These are phyloP conservation scores for Apocrypta bakeri DNA, from an alignment of 1,140 invertebrate species.

Conservation along the genomic window DNA sequence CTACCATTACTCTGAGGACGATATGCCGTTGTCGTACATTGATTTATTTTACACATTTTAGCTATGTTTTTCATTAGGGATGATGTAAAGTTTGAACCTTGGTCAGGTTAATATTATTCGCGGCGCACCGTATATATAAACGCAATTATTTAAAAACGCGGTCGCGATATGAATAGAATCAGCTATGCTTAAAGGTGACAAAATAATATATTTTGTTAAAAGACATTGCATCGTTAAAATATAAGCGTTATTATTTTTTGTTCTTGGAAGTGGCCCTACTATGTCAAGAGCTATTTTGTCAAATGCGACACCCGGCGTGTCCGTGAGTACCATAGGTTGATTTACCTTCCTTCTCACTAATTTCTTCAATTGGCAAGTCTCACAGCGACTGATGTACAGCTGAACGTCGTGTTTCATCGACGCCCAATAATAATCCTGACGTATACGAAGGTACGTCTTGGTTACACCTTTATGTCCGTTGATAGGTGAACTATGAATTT, in stretches of 20 bases:
- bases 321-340: constrained; percentile 5
- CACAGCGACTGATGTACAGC: not conserved
- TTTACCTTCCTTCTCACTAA: constrained; percentile 12
- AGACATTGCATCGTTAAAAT: constrained; percentile 29
- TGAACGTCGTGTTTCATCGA: not conserved
- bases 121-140: constrained; percentile 37
- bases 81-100: constrained; percentile 27
- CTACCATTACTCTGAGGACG: constrained; percentile 52
- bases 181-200: not conserved
- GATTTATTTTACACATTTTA: constrained; percentile 46
- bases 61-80: not conserved
- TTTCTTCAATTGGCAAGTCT: constrained; percentile 27
- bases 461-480: constrained; percentile 1
- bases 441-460: not conserved
- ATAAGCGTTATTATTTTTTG: not conserved
- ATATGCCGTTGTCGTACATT: constrained; percentile 26
- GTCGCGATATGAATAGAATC: not conserved
- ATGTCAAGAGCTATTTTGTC: constrained; percentile 44
- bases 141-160: constrained; percentile 17
- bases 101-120: constrained; percentile 38
- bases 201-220: constrained; percentile 9
- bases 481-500: not conserved
- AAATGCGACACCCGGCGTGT: constrained; percentile 20
- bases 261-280: constrained; percentile 19
- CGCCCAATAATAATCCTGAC: not conserved